Percentiles rank a stretch among this genome's conserved stretches.
Evolutionary conservation across 2,888 invertebrate genomes (phyloP).

Genomic region (Polydrusus cervinus): DNA sequence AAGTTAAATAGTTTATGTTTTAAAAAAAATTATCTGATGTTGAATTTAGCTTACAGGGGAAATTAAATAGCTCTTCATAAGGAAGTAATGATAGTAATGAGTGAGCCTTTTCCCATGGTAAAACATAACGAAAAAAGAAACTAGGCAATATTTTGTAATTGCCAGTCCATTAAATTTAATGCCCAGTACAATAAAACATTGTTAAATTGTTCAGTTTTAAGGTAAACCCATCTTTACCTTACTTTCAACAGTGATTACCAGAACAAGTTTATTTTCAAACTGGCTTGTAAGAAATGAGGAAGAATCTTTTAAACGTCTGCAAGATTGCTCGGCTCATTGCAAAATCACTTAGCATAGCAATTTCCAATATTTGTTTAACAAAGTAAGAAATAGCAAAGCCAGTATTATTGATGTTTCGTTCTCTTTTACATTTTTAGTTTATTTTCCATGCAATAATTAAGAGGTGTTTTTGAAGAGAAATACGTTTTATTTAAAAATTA

Average conservation of each 20-base stretch:
- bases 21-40: too few species aligned
- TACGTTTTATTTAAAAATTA: too few species aligned
- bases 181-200: neutral
- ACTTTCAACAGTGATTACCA: conserved; percentile 15
- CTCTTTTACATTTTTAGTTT: neutral
- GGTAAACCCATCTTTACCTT: neutral
- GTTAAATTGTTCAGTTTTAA: neutral
- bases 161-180: neutral
- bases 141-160: neutral
- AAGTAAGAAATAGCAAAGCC: neutral
- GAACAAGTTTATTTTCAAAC: conserved; percentile 16
- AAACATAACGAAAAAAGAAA: neutral
- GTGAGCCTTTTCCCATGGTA: neutral
- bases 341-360: conserved; percentile 10
- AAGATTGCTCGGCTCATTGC: conserved; percentile 12
- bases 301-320: conserved; percentile 9
- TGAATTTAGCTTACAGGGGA: too few species aligned
- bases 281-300: conserved; percentile 13
- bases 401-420: neutral
- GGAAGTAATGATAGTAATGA: too few species aligned
- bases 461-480: too few species aligned
- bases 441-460: neutral
- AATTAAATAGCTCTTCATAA: too few species aligned
- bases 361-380: conserved; percentile 14
- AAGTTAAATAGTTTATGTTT: too few species aligned